Evolutionary conservation across 2,888 invertebrate species (phyloP).

Genomic region (Empis stercorea): DNA sequence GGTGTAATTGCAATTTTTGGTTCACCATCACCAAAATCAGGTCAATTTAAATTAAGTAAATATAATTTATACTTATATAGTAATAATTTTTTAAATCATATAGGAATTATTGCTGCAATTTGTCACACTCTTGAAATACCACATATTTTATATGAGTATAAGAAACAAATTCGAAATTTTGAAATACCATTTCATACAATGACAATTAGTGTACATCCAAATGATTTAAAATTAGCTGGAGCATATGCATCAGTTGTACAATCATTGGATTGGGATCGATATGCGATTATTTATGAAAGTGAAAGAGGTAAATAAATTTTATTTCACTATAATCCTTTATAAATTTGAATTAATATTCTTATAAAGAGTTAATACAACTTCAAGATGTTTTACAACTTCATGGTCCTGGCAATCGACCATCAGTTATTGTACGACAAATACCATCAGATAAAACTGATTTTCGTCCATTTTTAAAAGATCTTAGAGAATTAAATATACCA

Average conservation of each 20-base stretch:
- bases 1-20: conserved; percentile 66
- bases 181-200: conserved; percentile 38
- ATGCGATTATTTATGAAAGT: conserved; percentile 72
- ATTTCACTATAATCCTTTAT: background rate
- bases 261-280: conserved; percentile 65
- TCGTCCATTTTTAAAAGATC: conserved; percentile 60
- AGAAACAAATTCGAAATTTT: conserved; percentile 37
- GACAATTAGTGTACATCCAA: conserved; percentile 58
- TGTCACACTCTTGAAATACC: conserved; percentile 52
- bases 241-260: conserved; percentile 62
- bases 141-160: conserved; percentile 48
- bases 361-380: conserved; percentile 60
- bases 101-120: conserved; percentile 39
- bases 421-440: conserved; percentile 55
- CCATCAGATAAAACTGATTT: conserved; percentile 37
- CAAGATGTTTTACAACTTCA: conserved; percentile 68
- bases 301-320: conserved; percentile 46
- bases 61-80: background rate
- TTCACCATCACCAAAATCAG: conserved; percentile 35
- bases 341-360: background rate
- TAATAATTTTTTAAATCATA: too few relatives aligned
- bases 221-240: conserved; percentile 47
- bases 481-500: conserved; percentile 54
- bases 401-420: conserved; percentile 49
- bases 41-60: conserved; percentile 17